Evolutionary conservation across 2,797 vertebrate genomes (phyloP).

Genomic region (Fistularia tabacaria): DNA sequence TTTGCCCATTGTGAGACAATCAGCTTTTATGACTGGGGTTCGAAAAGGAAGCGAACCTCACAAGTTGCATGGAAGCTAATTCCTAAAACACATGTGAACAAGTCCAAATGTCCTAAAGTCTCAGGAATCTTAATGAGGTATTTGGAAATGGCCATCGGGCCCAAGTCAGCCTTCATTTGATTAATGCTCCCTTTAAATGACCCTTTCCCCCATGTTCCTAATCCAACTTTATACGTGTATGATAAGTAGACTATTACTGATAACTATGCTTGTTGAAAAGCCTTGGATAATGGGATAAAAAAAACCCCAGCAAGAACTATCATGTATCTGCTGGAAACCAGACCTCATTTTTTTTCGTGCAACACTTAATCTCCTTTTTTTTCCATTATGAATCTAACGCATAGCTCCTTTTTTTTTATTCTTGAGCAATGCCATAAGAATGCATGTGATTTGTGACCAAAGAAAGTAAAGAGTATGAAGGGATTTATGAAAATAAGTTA

Average conservation of each 20-base stretch:
- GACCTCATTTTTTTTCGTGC: slow-evolving; percentile 30
- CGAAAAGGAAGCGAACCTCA: slow-evolving; percentile 27
- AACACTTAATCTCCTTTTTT: slow-evolving; percentile 52
- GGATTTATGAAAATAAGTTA: slow-evolving; percentile 19
- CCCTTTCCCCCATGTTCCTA: slow-evolving; percentile 12
- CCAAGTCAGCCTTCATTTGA: slow-evolving; percentile 44
- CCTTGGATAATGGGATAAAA: slow-evolving; percentile 57
- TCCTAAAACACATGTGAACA: slow-evolving; percentile 59
- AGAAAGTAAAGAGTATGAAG: slow-evolving; percentile 13
- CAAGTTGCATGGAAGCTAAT: slow-evolving; percentile 37
- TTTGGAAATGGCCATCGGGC: slow-evolving; percentile 60
- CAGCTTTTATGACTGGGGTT: slow-evolving; percentile 12
- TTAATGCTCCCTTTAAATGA: slow-evolving; percentile 41
- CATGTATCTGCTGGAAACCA: slow-evolving; percentile 51
- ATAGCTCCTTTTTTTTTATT: slow-evolving; percentile 7
- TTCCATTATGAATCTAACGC: slow-evolving; percentile 47
- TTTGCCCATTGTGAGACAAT: slow-evolving; percentile 34
- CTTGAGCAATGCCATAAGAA: slow-evolving; percentile 22
- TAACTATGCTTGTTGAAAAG: slow-evolving; percentile 61
- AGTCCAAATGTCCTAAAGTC: slow-evolving; percentile 51
- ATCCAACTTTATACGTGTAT: slow-evolving; percentile 37
- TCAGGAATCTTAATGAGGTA: slow-evolving; percentile 62
- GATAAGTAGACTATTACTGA: slow-evolving; percentile 58
- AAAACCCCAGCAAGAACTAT: slow-evolving; percentile 50
- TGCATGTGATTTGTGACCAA: slow-evolving; percentile 39